Percentiles rank a stretch among this genome's conserved stretches.
Conservation (phyloP, 2,113 vertebrate genomes). For the Hydrolagus affinis region DNA sequence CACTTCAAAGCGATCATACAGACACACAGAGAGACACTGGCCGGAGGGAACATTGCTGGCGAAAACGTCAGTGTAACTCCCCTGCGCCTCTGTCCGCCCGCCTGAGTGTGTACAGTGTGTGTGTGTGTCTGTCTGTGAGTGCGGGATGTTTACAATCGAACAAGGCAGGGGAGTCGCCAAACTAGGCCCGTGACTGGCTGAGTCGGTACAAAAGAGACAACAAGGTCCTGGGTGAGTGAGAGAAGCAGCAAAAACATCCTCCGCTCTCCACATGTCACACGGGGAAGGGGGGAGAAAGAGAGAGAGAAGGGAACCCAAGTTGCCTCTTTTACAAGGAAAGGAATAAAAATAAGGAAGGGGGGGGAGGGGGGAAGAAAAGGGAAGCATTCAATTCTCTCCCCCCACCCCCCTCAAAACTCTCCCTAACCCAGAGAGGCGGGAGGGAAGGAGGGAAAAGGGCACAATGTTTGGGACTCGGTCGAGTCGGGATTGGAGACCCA, state of each 20-base stretch:
- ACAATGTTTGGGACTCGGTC: not conserved
- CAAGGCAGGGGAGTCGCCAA: not conserved
- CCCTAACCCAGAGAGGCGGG: too few relatives aligned
- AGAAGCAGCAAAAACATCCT: conserved; percentile 17
- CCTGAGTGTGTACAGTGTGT: too few relatives aligned
- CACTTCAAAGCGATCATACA: too few relatives aligned
- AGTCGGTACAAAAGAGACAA: conserved; percentile 11
- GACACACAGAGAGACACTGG: too few relatives aligned
- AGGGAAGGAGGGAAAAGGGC: too few relatives aligned
- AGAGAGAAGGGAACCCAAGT: not conserved
- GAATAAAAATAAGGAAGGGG: not conserved
- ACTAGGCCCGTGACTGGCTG: conserved; percentile 13
- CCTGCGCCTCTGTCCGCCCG: too few relatives aligned
- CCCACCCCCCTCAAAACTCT: not conserved
- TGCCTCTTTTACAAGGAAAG: not conserved
- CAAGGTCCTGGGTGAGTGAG: not conserved
- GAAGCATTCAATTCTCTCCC: too few relatives aligned
- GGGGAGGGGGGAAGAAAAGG: not conserved
- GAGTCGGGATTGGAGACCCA: not conserved
- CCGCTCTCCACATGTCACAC: conserved; percentile 21
- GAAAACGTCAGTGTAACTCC: too few relatives aligned
- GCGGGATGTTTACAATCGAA: not conserved
- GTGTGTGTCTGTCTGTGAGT: not conserved
- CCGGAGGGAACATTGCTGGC: too few relatives aligned
- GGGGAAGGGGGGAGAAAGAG: too few relatives aligned